Evolutionary conservation across 2,113 vertebrate genomes (phyloP).

Genomic region (Nanorana parkeri): DNA sequence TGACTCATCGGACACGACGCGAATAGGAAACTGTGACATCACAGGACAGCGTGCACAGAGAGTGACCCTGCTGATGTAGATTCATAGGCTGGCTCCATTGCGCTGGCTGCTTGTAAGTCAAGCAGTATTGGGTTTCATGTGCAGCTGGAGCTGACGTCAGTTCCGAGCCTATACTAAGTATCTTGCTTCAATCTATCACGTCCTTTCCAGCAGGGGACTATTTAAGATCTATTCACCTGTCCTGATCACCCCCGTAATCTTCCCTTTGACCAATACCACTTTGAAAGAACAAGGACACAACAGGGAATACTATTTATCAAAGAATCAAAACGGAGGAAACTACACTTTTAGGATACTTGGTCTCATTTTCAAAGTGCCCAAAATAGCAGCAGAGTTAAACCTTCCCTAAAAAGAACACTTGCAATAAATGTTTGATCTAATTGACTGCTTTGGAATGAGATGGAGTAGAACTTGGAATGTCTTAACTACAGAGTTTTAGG

Average conservation of each 20-base stretch:
- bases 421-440: too few species aligned
- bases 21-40: conserved; percentile 30
- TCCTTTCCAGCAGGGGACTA: conserved; percentile 12
- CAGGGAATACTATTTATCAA: too few species aligned
- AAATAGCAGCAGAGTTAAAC: too few species aligned
- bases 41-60: conserved; percentile 14
- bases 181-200: conserved; percentile 12
- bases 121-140: conserved; percentile 21
- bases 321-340: too few species aligned
- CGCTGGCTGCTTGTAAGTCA: not conserved
- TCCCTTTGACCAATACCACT: too few species aligned
- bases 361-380: too few species aligned
- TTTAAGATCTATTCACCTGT: conserved; percentile 2
- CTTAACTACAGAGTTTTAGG: too few species aligned
- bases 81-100: conserved; percentile 1
- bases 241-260: not conserved
- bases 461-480: too few species aligned
- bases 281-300: too few species aligned
- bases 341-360: too few species aligned
- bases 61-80: conserved; percentile 16
- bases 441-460: too few species aligned
- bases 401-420: too few species aligned
- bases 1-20: not conserved
- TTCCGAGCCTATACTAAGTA: not conserved
- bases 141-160: conserved; percentile 38